Evolutionary conservation across 2,888 invertebrate genomes (phyloP), one percentile per base, ranked within the genome.

Genomic region (Volucella bombylans): DNA sequence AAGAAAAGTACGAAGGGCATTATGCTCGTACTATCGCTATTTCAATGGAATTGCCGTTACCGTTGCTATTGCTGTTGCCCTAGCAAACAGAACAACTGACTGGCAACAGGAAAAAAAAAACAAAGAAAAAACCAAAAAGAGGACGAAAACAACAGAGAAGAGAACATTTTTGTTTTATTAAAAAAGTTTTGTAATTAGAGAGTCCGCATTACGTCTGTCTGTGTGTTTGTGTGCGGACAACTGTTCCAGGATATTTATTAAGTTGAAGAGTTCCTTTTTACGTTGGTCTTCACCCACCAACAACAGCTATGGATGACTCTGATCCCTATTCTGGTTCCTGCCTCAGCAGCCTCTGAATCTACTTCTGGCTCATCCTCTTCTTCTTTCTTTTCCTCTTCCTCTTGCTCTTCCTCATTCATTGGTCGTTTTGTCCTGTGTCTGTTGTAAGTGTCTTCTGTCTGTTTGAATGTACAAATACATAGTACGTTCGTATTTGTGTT

Each of bases 131-230:
- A 41, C 18, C 18, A 2, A 23, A 23, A 23, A 45, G 38, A 43
- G 39, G 41, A n/a, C 54, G 38, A 49, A 39, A 18, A n/a, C 64
- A 41, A 4, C 41, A 43, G 39, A 78, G 59, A 61, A 78, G 18
- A 61, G 45, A 59, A 83, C 59, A 83, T 74, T 83, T 83, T 74
- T 80, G 85, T 85, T 85, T 85, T 85, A 85, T 85, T 85, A 85
- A 85, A 85, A 85, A 85, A 85, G 76, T 85, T 85, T 85, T 85
- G 85, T 85, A 85, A 85, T 85, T 85, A 85, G 85, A 81, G 85
- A 83, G 68, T 85, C 85, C 85, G 85, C 85, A 85, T 85, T 85
- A 81, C 81, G 81, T 81, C 43, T 72, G 81, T 72, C 62, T 67
- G 61, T 68, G 68, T 77, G 81, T 81, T 39, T 72, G 81, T 76